A percentile compares a stretch with the other conserved stretches of the same genome.
phyloP scores from a whole-genome alignment of 2,888 invertebrate species.

The Stenotaenia linearis region DNA sequence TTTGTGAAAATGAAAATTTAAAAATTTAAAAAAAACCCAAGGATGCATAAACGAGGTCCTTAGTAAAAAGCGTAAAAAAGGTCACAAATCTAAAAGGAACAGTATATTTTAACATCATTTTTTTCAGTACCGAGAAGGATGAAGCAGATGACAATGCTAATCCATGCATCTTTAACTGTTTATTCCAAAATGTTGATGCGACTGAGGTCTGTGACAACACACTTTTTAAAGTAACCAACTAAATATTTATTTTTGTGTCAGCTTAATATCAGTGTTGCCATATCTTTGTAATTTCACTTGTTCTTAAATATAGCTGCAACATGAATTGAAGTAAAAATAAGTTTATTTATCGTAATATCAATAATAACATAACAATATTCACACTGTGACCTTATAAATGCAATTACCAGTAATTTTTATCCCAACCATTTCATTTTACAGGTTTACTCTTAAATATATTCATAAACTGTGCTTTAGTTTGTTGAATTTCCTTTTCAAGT shows the following conservation, averaged over 20 bases:
- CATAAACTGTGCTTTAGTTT: conserved; percentile 13
- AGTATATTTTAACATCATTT: too few species aligned
- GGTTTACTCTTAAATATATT: neutral
- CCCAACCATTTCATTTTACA: neutral
- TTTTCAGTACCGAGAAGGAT: neutral
- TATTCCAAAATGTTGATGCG: neutral
- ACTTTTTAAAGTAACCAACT: neutral
- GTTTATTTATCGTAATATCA: neutral
- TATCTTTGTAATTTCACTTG: neutral
- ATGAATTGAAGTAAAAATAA: neutral
- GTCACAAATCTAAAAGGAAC: too few species aligned
- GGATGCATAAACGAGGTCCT: too few species aligned
- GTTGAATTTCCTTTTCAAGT: neutral
- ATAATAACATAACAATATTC: neutral
- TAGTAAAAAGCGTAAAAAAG: too few species aligned
- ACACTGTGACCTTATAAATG: neutral
- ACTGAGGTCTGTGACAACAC: neutral
- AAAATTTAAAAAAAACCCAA: too few species aligned
- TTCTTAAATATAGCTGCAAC: neutral
- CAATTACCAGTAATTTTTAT: too few species aligned
- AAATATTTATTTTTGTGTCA: too few species aligned
- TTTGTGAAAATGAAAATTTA: too few species aligned
- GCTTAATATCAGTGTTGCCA: neutral
- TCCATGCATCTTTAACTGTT: neutral
- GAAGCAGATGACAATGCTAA: neutral